These are phyloP conservation scores for Chromis chromis DNA, from an alignment of 2,797 vertebrate genomes.

Conservation along the genomic window DNA sequence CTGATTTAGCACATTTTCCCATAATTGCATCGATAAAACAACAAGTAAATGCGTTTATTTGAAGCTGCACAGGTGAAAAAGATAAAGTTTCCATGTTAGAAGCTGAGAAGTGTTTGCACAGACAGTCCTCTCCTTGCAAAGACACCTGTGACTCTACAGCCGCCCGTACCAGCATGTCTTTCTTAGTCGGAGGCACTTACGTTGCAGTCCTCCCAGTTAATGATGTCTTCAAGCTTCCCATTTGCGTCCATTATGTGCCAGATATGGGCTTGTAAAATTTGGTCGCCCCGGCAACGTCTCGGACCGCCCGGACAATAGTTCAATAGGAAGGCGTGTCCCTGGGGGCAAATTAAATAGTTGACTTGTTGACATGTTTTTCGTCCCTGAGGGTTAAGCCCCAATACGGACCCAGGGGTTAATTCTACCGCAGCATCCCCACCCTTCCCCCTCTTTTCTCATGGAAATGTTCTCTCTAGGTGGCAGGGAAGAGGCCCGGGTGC, in stretches of 20 bases:
- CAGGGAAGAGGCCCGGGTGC: conserved; percentile 93
- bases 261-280: conserved; percentile 88
- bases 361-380: conserved; percentile 90
- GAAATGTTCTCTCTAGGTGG: conserved; percentile 91
- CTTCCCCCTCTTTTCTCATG: conserved; percentile 85
- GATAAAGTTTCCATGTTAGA: too few relatives aligned
- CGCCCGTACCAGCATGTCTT: conserved; percentile 58
- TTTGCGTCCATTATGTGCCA: conserved; percentile 85
- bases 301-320: conserved; percentile 83
- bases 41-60: background rate
- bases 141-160: conserved; percentile 63
- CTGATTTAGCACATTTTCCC: conserved; percentile 10
- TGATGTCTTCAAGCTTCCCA: conserved; percentile 88
- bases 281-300: conserved; percentile 82
- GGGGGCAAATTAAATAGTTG: conserved; percentile 89
- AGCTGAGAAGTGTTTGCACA: conserved; percentile 23
- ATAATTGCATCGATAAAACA: background rate
- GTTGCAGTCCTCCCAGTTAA: conserved; percentile 81
- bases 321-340: conserved; percentile 86
- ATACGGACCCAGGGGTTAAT: conserved; percentile 82
- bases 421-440: conserved; percentile 70
- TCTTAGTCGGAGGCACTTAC: conserved; percentile 65
- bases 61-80: background rate
- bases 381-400: conserved; percentile 85
- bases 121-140: conserved; percentile 22